Evolutionary conservation across 2,113 vertebrate genomes (phyloP).

Genomic region (Cettia cetti): DNA sequence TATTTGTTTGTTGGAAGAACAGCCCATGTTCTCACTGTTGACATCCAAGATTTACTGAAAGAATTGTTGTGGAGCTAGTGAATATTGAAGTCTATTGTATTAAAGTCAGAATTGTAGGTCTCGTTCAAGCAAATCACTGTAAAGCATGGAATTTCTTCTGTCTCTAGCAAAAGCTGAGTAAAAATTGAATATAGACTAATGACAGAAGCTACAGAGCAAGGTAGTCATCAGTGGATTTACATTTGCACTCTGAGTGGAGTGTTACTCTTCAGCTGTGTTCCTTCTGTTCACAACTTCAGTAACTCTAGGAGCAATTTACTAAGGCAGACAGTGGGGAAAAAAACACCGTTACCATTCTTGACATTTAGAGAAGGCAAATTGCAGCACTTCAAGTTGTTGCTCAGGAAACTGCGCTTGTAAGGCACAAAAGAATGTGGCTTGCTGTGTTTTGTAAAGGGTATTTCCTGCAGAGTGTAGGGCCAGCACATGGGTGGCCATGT

Average conservation of each 20-base stretch:
- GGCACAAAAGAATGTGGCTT: neutral
- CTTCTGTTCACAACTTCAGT: neutral
- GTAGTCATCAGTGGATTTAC: neutral
- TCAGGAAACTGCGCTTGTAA: neutral
- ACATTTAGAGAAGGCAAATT: neutral
- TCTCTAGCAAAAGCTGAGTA: neutral
- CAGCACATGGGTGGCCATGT: fast-evolving
- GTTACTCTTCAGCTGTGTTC: neutral
- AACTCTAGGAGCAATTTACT: neutral
- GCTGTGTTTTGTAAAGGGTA: neutral
- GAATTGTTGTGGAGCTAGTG: neutral
- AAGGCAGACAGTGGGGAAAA: neutral
- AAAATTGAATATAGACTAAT: neutral
- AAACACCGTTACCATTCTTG: neutral
- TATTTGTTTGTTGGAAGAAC: neutral
- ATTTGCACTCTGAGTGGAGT: neutral
- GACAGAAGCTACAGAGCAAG: neutral
- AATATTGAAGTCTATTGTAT: neutral
- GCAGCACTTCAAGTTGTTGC: neutral
- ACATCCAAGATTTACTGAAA: neutral
- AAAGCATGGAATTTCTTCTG: neutral
- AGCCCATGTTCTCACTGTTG: neutral
- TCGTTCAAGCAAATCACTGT: neutral
- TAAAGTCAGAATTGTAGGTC: neutral
- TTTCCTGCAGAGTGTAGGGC: neutral